A percentile compares a stretch with the other conserved stretches of the same genome.
phyloP scores from a whole-genome alignment of 2,888 invertebrate genomes.

The Sarcophaga caerulescens region DNA sequence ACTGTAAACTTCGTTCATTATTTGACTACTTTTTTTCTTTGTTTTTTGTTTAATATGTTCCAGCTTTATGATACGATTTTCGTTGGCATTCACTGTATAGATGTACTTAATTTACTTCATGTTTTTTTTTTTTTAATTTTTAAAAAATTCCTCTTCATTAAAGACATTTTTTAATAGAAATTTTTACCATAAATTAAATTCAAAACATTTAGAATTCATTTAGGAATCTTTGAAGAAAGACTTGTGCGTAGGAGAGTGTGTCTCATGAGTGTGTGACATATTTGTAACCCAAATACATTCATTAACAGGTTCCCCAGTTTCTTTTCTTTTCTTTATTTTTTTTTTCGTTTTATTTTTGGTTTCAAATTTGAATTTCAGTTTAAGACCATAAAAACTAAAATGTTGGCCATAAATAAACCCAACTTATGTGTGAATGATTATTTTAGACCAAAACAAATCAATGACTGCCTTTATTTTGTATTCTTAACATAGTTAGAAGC shows the following conservation, averaged over 20 bases:
- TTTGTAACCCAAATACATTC: slow-evolving; percentile 43
- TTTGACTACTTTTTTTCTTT: too few relatives aligned
- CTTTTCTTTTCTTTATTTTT: background rate
- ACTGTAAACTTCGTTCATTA: too few relatives aligned
- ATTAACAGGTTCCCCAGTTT: slow-evolving; percentile 40
- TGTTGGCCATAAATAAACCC: background rate
- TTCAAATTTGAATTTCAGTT: background rate
- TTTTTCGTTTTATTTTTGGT: background rate
- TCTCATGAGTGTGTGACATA: slow-evolving; percentile 29
- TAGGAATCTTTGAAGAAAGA: background rate
- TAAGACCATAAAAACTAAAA: background rate
- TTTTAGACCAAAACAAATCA: background rate
- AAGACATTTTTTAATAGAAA: too few relatives aligned
- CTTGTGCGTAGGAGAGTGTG: background rate
- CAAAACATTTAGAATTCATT: background rate
- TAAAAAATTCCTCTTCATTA: too few relatives aligned
- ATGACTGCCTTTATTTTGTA: background rate
- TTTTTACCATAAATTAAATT: too few relatives aligned
- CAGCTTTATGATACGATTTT: too few relatives aligned
- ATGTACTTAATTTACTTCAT: too few relatives aligned
- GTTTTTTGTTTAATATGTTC: too few relatives aligned
- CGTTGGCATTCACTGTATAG: too few relatives aligned
- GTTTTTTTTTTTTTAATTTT: too few relatives aligned
- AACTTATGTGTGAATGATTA: background rate
- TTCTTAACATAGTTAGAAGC: background rate